phyloP scores from a whole-genome alignment of 2,888 invertebrate genomes.

The Drosophila acutilabella region DNA sequence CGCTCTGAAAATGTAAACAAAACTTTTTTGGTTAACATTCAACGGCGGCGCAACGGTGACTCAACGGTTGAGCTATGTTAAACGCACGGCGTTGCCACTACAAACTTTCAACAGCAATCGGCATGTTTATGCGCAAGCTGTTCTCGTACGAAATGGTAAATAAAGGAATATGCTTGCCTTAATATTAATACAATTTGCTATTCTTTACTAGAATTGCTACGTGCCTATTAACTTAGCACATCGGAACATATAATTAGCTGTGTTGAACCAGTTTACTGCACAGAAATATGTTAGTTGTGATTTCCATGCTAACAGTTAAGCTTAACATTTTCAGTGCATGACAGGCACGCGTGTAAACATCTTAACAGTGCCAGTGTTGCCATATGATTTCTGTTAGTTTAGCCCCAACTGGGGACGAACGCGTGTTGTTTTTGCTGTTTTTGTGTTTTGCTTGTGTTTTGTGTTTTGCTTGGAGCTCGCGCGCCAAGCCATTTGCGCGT shows the following conservation, averaged over 20 bases:
- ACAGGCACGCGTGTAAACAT: conserved; percentile 12
- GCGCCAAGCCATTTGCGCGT: conserved; percentile 55
- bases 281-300: too few species aligned
- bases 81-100: conserved; percentile 26
- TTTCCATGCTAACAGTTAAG: background rate
- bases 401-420: background rate
- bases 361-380: conserved; percentile 45
- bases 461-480: conserved; percentile 27
- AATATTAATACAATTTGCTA: too few species aligned
- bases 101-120: background rate
- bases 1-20: conserved; percentile 2
- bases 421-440: background rate
- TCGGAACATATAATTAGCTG: too few species aligned
- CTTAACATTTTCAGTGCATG: background rate
- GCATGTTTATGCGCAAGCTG: conserved; percentile 8
- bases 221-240: too few species aligned
- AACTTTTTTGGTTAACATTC: background rate
- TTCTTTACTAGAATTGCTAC: too few species aligned
- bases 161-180: too few species aligned
- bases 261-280: too few species aligned
- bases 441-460: background rate
- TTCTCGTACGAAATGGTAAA: background rate
- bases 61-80: conserved; percentile 24
- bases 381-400: conserved; percentile 16
- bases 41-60: conserved; percentile 24